These are phyloP conservation scores for Romanomermis culicivorax DNA, from an alignment of 2,888 invertebrate species.

Conservation along the genomic window DNA sequence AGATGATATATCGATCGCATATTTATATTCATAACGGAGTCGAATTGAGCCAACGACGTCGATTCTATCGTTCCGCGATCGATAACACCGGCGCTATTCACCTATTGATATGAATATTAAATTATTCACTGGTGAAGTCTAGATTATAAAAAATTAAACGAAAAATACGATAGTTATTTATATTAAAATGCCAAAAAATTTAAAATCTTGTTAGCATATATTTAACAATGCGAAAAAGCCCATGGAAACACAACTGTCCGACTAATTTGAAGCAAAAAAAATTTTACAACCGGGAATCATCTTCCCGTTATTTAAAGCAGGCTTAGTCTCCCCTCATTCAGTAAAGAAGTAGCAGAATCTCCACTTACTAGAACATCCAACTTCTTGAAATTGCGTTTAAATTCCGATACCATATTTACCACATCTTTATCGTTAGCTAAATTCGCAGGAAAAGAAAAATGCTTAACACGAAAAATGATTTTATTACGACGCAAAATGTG, in stretches of 20 bases:
- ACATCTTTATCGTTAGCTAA: constrained; percentile 15
- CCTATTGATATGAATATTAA: constrained; percentile 33
- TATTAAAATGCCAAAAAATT: too few species aligned
- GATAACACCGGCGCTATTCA: constrained; percentile 71
- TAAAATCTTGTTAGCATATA: too few species aligned
- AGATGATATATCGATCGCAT: constrained; percentile 41
- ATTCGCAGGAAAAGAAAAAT: constrained; percentile 27
- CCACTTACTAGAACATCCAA: not conserved
- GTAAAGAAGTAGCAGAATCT: not conserved
- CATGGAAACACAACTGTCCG: too few species aligned
- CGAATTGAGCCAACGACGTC: constrained; percentile 62
- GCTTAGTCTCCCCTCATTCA: too few species aligned
- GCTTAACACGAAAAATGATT: constrained; percentile 13
- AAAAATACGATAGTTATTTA: too few species aligned
- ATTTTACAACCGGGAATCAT: too few species aligned
- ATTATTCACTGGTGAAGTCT: too few species aligned
- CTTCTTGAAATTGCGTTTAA: not conserved
- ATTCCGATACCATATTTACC: not conserved
- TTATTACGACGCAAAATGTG: too few species aligned
- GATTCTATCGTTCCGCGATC: constrained; percentile 62
- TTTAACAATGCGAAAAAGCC: not conserved
- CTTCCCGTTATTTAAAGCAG: too few species aligned
- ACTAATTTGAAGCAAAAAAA: too few species aligned
- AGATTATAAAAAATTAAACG: too few species aligned
- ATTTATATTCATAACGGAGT: constrained; percentile 67